Percentiles rank a stretch among this genome's conserved stretches.
Evolutionary conservation across 2,888 invertebrate genomes (phyloP).

Genomic region (Cybosia mesomella): DNA sequence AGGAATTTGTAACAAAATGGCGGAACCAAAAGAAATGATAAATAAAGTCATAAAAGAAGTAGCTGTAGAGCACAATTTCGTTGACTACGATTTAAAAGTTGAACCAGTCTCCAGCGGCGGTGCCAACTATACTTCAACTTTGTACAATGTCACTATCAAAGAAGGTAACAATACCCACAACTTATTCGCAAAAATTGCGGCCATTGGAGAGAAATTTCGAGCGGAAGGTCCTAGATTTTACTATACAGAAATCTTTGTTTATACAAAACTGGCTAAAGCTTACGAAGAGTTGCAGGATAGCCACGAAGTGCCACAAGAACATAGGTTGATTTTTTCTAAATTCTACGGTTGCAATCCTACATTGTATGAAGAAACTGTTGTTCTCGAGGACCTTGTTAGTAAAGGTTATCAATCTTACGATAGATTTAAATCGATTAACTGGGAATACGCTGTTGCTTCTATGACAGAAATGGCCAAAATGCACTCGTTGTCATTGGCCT

Average conservation of each 20-base stretch:
- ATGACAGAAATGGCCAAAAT: slow-evolving; percentile 59
- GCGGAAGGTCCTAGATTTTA: slow-evolving; percentile 11
- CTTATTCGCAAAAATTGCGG: slow-evolving; percentile 40
- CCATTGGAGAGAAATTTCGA: slow-evolving; percentile 28
- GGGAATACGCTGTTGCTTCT: slow-evolving; percentile 55
- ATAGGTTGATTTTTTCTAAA: slow-evolving; percentile 51
- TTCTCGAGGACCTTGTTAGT: slow-evolving; percentile 57
- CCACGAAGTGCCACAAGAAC: slow-evolving; percentile 37
- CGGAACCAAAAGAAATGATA: neutral
- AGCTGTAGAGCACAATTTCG: slow-evolving; percentile 28
- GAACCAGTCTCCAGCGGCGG: slow-evolving; percentile 32
- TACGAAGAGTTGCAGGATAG: slow-evolving; percentile 42
- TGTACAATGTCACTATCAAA: slow-evolving; percentile 26
- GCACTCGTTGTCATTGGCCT: slow-evolving; percentile 66
- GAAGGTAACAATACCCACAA: slow-evolving; percentile 4
- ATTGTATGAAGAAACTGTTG: slow-evolving; percentile 56
- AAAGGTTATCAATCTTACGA: slow-evolving; percentile 57
- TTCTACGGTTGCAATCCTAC: slow-evolving; percentile 51
- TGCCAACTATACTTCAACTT: slow-evolving; percentile 40
- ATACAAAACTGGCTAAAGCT: slow-evolving; percentile 31
- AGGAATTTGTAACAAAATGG: slow-evolving; percentile 1
- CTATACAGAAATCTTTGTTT: slow-evolving; percentile 40
- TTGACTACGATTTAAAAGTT: slow-evolving; percentile 23
- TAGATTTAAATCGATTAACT: slow-evolving; percentile 55
- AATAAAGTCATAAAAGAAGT: slow-evolving; percentile 16